Conservation (phyloP, 2,888 invertebrate species). For the Lasioglossum pauxillum region DNA sequence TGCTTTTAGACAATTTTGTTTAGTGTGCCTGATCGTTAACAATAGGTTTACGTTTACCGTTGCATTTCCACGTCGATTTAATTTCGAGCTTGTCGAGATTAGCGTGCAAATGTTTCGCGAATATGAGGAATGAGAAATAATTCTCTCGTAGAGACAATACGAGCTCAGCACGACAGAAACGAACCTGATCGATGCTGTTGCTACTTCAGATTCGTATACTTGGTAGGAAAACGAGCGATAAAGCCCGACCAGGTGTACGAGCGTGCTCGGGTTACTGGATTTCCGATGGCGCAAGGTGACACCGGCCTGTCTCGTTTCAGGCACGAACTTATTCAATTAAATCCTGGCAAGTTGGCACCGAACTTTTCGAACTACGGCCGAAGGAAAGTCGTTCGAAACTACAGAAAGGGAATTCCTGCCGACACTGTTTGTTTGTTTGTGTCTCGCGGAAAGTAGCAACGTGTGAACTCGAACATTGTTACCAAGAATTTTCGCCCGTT, state of each 20-base stretch:
- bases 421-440: constrained; percentile 16
- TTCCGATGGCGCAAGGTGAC: constrained; percentile 29
- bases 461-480: constrained; percentile 1
- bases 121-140: neutral
- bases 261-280: constrained; percentile 29
- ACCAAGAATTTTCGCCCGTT: neutral
- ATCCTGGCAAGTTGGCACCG: constrained; percentile 42
- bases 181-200: neutral
- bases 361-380: constrained; percentile 34
- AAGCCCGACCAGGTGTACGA: neutral
- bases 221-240: neutral
- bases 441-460: neutral
- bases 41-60: neutral
- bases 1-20: neutral
- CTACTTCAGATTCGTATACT: neutral
- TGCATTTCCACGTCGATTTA: neutral
- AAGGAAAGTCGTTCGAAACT: constrained; percentile 23
- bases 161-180: neutral
- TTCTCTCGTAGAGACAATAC: neutral
- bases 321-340: constrained; percentile 70
- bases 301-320: constrained; percentile 27
- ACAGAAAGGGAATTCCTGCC: constrained; percentile 27
- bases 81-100: neutral
- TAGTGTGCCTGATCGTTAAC: neutral
- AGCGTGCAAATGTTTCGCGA: neutral